Base-by-base conservation (phyloP, 2,113 vertebrate genomes). In the Gymnobelideus leadbeateri region DNA sequence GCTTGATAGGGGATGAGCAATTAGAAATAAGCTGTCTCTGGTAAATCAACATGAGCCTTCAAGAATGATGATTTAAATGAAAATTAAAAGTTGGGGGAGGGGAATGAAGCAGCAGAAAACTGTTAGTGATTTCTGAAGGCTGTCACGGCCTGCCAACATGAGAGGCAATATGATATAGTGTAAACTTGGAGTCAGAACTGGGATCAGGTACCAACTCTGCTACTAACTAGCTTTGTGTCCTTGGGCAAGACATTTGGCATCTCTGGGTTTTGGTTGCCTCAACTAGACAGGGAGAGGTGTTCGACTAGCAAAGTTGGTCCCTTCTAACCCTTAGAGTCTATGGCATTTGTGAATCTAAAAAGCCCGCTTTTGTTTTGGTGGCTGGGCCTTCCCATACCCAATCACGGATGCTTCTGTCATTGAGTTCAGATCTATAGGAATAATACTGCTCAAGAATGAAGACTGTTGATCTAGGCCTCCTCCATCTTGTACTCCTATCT, bases 21-120 rank as follows among this genome's bases (percentile, higher is more conserved):
- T 92, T 61, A 95, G 90, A 50, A 91, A 94, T 91, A 95, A 84
- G 47, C 21, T 94, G 43, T 49, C n/a, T 97, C 47, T 49, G 53
- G 53, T 3, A 61, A n/a, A 89, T 92, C 94, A 93, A 95, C 46
- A 21, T 93, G 0, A 93, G 57, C 28, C 0, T 1, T 0, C 12
- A 95, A 89, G 96, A 91, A 4, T 0, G 0, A 90, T 90, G 89
- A 90, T 51, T 84, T 84, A 90, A 90, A 90, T 47, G 50, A 90
- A 90, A 51, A 49, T 90, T 47, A 50, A 50, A 90, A 26, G 49
- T 90, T 90, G 49, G 49, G 89, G 89, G 46, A 90, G 16, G 89
- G n/a, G 89, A 84, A 84, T n/a, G n/a, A 43, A 43, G n/a, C n/a
- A 8, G n/a, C 16, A 84, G n/a, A 84, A 84, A 84, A 28, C 47